Evolutionary conservation across 2,797 vertebrate species (phyloP), one percentile per base, ranked within the genome.

Genomic region (Scarus forsteni): DNA sequence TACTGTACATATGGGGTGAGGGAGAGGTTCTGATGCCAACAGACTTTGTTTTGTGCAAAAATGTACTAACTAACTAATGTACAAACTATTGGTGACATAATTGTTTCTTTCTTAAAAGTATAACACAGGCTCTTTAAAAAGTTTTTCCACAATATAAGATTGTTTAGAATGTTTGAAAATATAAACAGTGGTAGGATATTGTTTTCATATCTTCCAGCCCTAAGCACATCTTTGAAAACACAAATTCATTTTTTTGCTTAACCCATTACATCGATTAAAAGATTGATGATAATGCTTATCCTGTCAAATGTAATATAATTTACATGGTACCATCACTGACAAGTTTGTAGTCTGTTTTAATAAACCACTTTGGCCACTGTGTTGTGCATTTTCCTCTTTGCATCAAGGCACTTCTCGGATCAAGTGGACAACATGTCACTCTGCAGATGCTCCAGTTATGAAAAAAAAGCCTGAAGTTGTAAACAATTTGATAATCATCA

Each of bases 401-500:
- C 14, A 35, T 36, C 7, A 3, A 66, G 15, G 50, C 62, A 60
- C 19, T 50, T 44, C 10, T 35, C 19, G 39, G 18, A 55, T 35
- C 10, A 18, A 52, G 18, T 8, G 10, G 43, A 6, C n/a, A 12
- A 39, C 7, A 19, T 43, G 14, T 40, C 40, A 34, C 53, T 39
- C 35, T 35, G 16, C 18, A 50, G 16, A 36, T 18, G 45, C 42
- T 42, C 6, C 39, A 38, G 3, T 43, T 7, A 42, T 14, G 60
- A 50, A 49, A 56, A 16, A 65, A 46, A 51, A 36, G 18, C 44
- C 6, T 34, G 10, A 62, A 52, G 27, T 38, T 45, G 11, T 48
- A 60, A 56, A 49, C 39, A 35, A 34, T 42, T 62, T 14, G 12
- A 15, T 56, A 46, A 70, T 14, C 42, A 12, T 56, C 51, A 43